These are phyloP conservation scores for Acromyrmex charruanus DNA, from an alignment of 1,140 invertebrate genomes.

Conservation along the genomic window DNA sequence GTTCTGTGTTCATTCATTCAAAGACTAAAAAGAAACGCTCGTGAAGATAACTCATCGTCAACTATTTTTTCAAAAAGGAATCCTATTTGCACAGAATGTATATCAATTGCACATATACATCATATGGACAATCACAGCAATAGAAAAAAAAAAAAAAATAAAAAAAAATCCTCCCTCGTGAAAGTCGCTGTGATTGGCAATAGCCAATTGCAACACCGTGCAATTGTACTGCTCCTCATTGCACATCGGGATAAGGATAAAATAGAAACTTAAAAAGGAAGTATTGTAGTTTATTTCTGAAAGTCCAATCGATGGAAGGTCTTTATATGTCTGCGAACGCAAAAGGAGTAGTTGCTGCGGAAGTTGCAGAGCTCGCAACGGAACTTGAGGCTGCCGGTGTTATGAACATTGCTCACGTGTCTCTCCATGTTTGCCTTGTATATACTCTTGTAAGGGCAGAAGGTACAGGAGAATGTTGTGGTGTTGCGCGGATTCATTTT, in stretches of 20 bases:
- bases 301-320: constrained; percentile 75
- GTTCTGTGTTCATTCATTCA: not conserved
- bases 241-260: not conserved
- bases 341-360: constrained; percentile 83
- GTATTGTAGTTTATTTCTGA: constrained; percentile 30
- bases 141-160: no score
- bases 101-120: no score
- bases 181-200: no score
- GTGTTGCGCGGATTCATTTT: constrained; percentile 79
- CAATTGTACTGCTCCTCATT: no score
- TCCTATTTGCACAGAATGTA: no score
- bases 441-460: constrained; percentile 82
- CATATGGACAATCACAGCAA: no score
- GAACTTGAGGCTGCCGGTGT: constrained; percentile 79
- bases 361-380: constrained; percentile 83
- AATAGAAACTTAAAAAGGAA: not conserved
- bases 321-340: constrained; percentile 81
- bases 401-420: constrained; percentile 82
- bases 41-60: not conserved
- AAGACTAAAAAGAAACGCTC: not conserved
- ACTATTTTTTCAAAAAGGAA: not conserved
- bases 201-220: no score
- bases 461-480: constrained; percentile 78
- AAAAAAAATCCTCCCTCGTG: no score
- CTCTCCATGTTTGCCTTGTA: constrained; percentile 84